Base-by-base conservation (phyloP, 2,888 invertebrate genomes). In the Rapana venosa region DNA sequence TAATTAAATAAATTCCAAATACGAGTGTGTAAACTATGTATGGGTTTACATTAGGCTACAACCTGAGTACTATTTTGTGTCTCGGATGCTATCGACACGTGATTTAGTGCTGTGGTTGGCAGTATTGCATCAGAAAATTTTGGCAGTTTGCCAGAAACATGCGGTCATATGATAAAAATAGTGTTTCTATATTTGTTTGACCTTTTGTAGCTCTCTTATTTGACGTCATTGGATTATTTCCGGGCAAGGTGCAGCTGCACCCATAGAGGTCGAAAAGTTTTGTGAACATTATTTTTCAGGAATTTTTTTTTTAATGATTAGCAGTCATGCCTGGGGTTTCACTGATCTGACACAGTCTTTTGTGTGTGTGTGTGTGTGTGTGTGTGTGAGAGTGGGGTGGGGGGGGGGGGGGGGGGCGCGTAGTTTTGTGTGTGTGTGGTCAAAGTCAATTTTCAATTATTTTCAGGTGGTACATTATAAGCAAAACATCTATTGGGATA, bases 41-140 rank as follows among this genome's bases (percentile, higher is more conserved):
- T 77, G 77, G 6, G 6, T 77, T n/a, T 77, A 13, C n/a, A 26
- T 36, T 35, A n/a, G n/a, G n/a, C n/a, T n/a, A 35, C 35, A 58
- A 26, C 61, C 32, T 6, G 30, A 30, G 87, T 35, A 87, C 74
- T 86, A 86, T 6, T 86, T 86, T 61, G 11, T 32, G 22, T 66
- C 30, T 66, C 86, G 86, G 22, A 61, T 20, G 36, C 47, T 26
- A 26, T 30, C 17, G 36, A n/a, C 35, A 47, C 36, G 86, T 22
- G 58, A 83, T 81, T 8, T 30, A 32, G 89, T 58, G 20, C 30
- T 87, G 77, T 30, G 87, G 61, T 13, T 30, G 74, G 36, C 0
- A n/a, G 83, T 30, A 66, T 92, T 92, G 92, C 92, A 92, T 92
- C 92, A 92, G 92, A 92, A 92, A 92, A 91, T 91, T 87, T 91